phyloP scores from a whole-genome alignment of 2,888 invertebrate genomes.

The Scaptomyza polygonia region DNA sequence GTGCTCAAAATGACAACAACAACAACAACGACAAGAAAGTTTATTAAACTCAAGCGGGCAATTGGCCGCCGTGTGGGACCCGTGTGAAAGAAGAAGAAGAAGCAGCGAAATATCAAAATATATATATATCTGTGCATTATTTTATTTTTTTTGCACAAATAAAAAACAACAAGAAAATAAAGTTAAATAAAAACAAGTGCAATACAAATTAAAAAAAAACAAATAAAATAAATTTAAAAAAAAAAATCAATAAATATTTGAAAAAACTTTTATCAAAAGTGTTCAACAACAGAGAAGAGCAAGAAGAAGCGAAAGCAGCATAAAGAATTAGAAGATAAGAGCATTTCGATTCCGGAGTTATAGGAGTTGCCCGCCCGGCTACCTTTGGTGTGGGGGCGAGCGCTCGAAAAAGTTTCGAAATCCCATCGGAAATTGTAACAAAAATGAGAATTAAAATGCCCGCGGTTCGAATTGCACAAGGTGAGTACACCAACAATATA shows the following conservation, averaged over 20 bases:
- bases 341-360: constrained; percentile 2
- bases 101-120: not conserved
- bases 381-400: constrained; percentile 61
- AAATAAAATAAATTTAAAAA: constrained; percentile 17
- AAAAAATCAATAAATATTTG: not conserved
- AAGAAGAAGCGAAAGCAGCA: not conserved
- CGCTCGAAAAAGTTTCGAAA: constrained; percentile 61
- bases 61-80: constrained; percentile 32
- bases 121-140: constrained; percentile 45
- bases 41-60: constrained; percentile 34
- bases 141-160: constrained; percentile 13
- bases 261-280: constrained; percentile 43
- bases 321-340: not conserved
- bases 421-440: constrained; percentile 74
- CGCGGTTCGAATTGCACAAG: constrained; percentile 98
- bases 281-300: not conserved
- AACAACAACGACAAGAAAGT: constrained; percentile 27
- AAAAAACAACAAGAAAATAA: constrained; percentile 9
- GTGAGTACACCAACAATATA: constrained; percentile 86
- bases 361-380: constrained; percentile 61
- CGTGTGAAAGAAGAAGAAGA: constrained; percentile 23
- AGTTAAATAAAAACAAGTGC: constrained; percentile 39
- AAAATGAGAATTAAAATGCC: constrained; percentile 99
- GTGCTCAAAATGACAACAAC: constrained; percentile 50
- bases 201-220: constrained; percentile 24